A percentile compares a stretch with the other conserved stretches of the same genome.
phyloP scores from a whole-genome alignment of 2,113 vertebrate genomes.

The Corythaixoides concolor region DNA sequence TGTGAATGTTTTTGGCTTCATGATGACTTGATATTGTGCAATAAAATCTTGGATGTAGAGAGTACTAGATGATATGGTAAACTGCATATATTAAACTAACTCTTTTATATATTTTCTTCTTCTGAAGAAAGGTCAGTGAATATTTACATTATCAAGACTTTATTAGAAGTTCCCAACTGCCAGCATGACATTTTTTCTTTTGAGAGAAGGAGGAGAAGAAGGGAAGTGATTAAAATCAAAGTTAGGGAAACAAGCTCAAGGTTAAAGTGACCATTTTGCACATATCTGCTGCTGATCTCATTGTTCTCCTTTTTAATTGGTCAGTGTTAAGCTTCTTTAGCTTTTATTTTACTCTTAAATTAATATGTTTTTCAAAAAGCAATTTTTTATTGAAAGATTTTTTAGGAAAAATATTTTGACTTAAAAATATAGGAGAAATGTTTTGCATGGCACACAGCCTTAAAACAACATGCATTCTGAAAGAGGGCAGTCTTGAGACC shows the following conservation, averaged over 20 bases:
- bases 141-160: neutral
- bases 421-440: neutral
- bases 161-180: neutral
- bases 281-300: neutral
- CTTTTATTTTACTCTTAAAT: neutral
- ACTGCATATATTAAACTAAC: neutral
- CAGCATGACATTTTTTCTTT: neutral
- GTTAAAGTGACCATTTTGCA: neutral
- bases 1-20: neutral
- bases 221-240: neutral
- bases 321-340: neutral
- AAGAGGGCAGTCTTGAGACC: neutral
- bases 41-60: neutral
- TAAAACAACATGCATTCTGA: neutral
- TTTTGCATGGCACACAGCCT: neutral
- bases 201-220: neutral
- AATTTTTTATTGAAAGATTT: neutral
- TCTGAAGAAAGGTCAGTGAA: neutral
- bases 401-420: neutral
- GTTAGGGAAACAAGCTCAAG: neutral
- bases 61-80: neutral
- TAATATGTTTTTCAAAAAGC: neutral
- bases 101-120: neutral
- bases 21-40: neutral
- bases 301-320: neutral